A percentile compares a stretch with the other conserved stretches of the same genome.
These are phyloP conservation scores for Aegithalos caudatus DNA, from an alignment of 2,113 vertebrate species.

Conservation along the genomic window DNA sequence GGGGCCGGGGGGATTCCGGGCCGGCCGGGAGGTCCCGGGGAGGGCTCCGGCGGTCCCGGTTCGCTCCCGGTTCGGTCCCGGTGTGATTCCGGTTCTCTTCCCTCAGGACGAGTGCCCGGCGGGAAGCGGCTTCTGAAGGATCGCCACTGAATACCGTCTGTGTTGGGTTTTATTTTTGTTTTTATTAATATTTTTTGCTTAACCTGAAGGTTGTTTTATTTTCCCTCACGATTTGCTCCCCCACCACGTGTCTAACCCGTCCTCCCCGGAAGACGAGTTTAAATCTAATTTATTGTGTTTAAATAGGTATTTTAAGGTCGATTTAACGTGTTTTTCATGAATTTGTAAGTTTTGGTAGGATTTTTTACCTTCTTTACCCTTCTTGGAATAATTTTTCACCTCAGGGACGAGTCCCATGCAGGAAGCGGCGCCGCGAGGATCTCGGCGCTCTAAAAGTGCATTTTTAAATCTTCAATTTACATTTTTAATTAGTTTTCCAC, in stretches of 20 bases:
- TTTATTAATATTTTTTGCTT: rapidly evolving
- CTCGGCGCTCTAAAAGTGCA: rapidly evolving
- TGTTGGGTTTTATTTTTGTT: too few relatives aligned
- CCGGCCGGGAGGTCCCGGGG: too few relatives aligned
- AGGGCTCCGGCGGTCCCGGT: too few relatives aligned
- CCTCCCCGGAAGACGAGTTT: rapidly evolving
- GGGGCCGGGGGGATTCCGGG: neutral
- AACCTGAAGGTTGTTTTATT: rapidly evolving
- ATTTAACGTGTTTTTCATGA: rapidly evolving
- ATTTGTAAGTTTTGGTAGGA: rapidly evolving
- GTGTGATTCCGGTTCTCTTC: neutral
- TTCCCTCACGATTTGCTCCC: neutral
- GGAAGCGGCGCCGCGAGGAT: rapidly evolving
- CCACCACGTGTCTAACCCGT: neutral
- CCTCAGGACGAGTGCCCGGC: neutral
- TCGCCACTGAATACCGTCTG: rapidly evolving
- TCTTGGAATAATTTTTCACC: rapidly evolving
- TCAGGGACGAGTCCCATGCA: rapidly evolving
- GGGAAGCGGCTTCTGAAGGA: rapidly evolving
- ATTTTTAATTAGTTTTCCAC: rapidly evolving
- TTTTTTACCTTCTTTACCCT: rapidly evolving
- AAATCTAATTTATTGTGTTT: rapidly evolving
- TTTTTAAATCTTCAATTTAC: rapidly evolving
- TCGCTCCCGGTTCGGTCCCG: too few relatives aligned
- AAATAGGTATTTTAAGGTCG: rapidly evolving